These are phyloP conservation scores for Bubo scandiacus DNA, from an alignment of 2,113 vertebrate genomes.

Conservation along the genomic window DNA sequence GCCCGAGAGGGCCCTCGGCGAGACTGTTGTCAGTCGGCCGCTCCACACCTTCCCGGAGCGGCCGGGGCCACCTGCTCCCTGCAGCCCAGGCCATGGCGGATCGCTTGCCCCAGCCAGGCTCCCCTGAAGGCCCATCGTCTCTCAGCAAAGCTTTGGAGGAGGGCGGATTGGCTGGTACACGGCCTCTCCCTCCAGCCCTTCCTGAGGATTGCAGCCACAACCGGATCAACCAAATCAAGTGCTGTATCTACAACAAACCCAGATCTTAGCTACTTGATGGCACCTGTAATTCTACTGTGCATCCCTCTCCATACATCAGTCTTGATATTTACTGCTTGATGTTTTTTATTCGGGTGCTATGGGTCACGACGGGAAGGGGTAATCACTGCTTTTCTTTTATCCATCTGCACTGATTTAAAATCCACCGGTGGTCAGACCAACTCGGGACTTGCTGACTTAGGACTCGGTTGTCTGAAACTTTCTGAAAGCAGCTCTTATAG, in stretches of 20 bases:
- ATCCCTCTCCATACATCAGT: neutral
- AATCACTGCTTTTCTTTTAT: neutral
- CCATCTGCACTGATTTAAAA: neutral
- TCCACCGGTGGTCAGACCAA: neutral
- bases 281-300: neutral
- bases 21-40: neutral
- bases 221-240: neutral
- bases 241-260: neutral
- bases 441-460: neutral
- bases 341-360: neutral
- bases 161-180: rapidly evolving
- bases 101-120: neutral
- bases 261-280: neutral
- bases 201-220: neutral
- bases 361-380: neutral
- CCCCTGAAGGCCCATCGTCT: neutral
- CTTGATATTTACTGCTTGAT: neutral
- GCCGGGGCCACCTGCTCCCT: neutral
- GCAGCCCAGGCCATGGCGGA: rapidly evolving
- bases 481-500: neutral
- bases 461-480: neutral
- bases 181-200: neutral
- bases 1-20: neutral
- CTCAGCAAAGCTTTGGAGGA: neutral
- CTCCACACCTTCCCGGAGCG: rapidly evolving